Base-by-base conservation (phyloP, 2,797 vertebrate species). In the Oophaga sylvatica region DNA sequence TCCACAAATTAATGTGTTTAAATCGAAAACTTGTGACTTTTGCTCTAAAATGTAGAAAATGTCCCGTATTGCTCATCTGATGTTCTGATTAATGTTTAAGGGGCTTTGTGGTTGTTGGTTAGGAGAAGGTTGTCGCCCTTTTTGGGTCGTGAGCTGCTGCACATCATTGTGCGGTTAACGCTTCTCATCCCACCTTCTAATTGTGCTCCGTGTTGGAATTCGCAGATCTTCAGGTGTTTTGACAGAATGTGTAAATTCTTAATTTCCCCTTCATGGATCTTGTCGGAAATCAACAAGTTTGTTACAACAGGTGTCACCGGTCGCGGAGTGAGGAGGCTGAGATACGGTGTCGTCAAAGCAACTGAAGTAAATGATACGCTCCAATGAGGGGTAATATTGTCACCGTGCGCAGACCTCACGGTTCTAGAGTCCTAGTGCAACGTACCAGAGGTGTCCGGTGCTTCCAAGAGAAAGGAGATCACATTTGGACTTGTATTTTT, bases 221-320 rank as follows among this genome's bases (percentile, higher is more conserved):
- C 45, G 15, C 81, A 56, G 81, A 57, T 70, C 45, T 22, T 56
- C 67, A 35, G 63, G 80, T 82, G 41, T 80, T 35, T 67, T 56
- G 13, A 56, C 45, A 68, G 19, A 29, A 53, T 29, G 45, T 70
- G 80, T 63, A 68, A 82, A 68, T 56, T 82, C 80, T 31, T 29
- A 53, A 56, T 56, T 83, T 31, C n/a, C 48, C n/a, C 22, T 29
- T 82, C 53, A 57, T 70, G 65, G n/a, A 2, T 31, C 78, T 80
- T 19, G 78, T 31, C 26, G 57, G 59, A 80, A 59, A 80, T 31
- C 62, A 80, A 77, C 78, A 59, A 60, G 78, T 80, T 62, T 31
- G 59, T 60, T 56, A 80, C 56, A 80, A 57, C n/a, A 31, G 67
- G 41, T 83, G 65, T n/a, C 35, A 35, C 48, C 17, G 2, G 20